Evolutionary conservation across 2,888 invertebrate genomes (phyloP).

Genomic region (Nomada fucata): DNA sequence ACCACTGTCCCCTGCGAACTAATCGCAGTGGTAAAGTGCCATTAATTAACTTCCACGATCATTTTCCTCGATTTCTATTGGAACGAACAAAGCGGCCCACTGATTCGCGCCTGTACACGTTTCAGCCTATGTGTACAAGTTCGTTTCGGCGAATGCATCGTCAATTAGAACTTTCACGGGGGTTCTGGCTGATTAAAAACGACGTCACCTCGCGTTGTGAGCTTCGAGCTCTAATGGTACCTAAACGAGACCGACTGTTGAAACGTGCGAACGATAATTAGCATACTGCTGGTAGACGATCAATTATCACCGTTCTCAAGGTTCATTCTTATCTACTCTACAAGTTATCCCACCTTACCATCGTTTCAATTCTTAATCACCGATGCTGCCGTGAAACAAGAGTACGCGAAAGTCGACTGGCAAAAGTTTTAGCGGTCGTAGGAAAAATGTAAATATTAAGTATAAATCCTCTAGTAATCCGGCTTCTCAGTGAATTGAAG

Average conservation of each 20-base stretch:
- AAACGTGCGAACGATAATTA: conserved; percentile 66
- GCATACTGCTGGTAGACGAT: conserved; percentile 67
- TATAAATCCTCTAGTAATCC: neutral
- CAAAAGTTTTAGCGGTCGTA: neutral
- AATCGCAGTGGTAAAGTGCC: neutral
- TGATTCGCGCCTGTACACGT: neutral
- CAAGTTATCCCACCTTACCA: conserved; percentile 3
- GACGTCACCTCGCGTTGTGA: conserved; percentile 27
- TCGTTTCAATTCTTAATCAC: neutral
- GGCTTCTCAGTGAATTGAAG: too few relatives aligned
- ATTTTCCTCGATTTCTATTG: too few relatives aligned
- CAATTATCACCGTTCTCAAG: conserved; percentile 67
- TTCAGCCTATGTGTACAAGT: neutral
- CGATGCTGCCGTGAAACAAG: neutral
- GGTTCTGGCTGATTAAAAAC: conserved; percentile 30
- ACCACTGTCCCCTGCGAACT: too few relatives aligned
- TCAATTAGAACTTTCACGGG: conserved; percentile 22
- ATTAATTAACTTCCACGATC: neutral
- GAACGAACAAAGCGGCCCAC: neutral
- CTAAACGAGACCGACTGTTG: conserved; percentile 49
- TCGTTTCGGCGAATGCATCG: neutral
- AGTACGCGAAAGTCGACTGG: neutral
- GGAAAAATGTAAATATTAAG: neutral
- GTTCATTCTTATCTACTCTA: conserved; percentile 48
- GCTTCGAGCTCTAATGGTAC: conserved; percentile 39